Conservation (phyloP, 2,888 invertebrate species). For the Caenorhabditis wallacei region DNA sequence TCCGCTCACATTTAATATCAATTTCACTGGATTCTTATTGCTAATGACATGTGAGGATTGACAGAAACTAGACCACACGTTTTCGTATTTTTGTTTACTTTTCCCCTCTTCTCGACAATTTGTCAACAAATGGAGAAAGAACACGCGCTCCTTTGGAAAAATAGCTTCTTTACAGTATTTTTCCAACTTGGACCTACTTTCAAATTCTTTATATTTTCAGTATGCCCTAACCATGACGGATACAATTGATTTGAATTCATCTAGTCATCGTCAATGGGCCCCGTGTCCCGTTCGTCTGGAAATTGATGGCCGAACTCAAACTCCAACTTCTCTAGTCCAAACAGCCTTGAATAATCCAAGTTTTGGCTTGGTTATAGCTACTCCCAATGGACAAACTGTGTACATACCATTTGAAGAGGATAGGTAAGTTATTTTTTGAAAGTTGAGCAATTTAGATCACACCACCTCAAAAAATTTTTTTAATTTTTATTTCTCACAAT, state of each 20-base stretch:
- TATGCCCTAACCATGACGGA: slow-evolving; percentile 61
- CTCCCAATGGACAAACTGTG: slow-evolving; percentile 34
- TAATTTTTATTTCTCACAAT: slow-evolving; percentile 8
- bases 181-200: background rate
- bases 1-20: background rate
- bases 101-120: slow-evolving; percentile 27
- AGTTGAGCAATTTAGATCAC: too few relatives aligned
- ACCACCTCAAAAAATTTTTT: background rate
- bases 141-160: background rate
- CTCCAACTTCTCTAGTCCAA: slow-evolving; percentile 41
- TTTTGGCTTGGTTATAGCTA: slow-evolving; percentile 30
- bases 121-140: slow-evolving; percentile 40
- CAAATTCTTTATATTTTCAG: slow-evolving; percentile 41
- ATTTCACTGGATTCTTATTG: slow-evolving; percentile 20
- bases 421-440: slow-evolving; percentile 38
- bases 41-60: slow-evolving; percentile 17
- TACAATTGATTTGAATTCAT: slow-evolving; percentile 38
- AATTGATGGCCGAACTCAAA: slow-evolving; percentile 25
- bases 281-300: slow-evolving; percentile 51
- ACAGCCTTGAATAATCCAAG: slow-evolving; percentile 25
- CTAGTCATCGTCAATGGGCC: slow-evolving; percentile 46
- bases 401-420: slow-evolving; percentile 50
- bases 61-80: slow-evolving; percentile 29
- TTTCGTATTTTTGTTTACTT: slow-evolving; percentile 56
- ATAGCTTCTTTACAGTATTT: slow-evolving; percentile 2